Evolutionary conservation across 2,888 invertebrate species (phyloP).

Genomic region (Perithous albicinctus): DNA sequence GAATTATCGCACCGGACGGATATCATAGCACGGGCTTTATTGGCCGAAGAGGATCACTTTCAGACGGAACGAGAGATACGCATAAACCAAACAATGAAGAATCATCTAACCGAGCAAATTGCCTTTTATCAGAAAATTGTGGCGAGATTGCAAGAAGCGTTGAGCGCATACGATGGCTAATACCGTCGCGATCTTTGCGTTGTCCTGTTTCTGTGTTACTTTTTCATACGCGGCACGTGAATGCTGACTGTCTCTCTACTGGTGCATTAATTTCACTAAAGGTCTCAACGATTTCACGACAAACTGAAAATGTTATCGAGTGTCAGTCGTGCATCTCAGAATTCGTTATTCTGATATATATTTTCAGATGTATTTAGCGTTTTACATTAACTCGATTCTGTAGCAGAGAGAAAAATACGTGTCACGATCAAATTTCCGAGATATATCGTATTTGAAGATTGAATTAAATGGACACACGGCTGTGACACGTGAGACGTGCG

Average conservation of each 20-base stretch:
- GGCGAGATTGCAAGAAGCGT: conserved; percentile 89
- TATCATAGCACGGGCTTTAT: conserved; percentile 95
- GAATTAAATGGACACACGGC: too few relatives aligned
- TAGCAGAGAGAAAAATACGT: too few relatives aligned
- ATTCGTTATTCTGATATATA: too few relatives aligned
- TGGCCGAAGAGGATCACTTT: conserved; percentile 98
- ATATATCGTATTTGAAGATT: too few relatives aligned
- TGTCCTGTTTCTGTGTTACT: conserved; percentile 17
- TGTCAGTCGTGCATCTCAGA: too few relatives aligned
- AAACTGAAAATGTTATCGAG: too few relatives aligned
- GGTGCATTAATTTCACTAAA: neutral
- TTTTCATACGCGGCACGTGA: conserved; percentile 15
- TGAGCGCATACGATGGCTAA: conserved; percentile 84
- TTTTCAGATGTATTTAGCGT: too few relatives aligned
- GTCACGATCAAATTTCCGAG: too few relatives aligned
- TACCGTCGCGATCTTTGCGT: conserved; percentile 3
- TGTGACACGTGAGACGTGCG: too few relatives aligned
- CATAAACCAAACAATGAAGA: conserved; percentile 93
- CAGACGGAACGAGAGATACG: conserved; percentile 94
- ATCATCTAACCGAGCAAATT: conserved; percentile 95
- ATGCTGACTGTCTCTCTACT: neutral
- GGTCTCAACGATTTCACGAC: too few relatives aligned
- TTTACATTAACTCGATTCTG: too few relatives aligned
- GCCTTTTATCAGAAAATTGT: conserved; percentile 95
- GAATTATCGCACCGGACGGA: conserved; percentile 94